A percentile compares a stretch with the other conserved stretches of the same genome.
phyloP scores from a whole-genome alignment of 2,113 vertebrate species.

The Psittacula cyanocephala region DNA sequence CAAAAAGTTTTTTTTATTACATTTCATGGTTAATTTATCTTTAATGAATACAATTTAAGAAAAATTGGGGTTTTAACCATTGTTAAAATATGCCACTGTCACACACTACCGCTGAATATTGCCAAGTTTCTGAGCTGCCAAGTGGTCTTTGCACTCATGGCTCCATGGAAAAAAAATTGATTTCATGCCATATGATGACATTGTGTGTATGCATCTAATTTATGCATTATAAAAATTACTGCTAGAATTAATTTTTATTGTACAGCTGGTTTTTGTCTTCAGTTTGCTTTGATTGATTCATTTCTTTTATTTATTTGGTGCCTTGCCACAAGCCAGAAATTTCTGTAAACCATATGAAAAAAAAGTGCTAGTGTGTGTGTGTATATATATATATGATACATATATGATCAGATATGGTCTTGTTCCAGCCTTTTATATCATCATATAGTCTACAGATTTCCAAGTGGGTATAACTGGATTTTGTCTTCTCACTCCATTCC shows the following conservation, averaged over 20 bases:
- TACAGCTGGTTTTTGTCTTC: not conserved
- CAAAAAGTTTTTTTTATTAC: not conserved
- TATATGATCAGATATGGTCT: not conserved
- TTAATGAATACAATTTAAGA: not conserved
- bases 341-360: not conserved
- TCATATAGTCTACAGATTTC: not conserved
- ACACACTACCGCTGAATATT: not conserved
- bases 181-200: slow-evolving; percentile 31
- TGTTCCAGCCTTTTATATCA: not conserved
- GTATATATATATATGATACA: not conserved
- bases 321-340: not conserved
- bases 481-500: not conserved
- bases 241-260: slow-evolving; percentile 32
- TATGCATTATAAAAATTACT: not conserved
- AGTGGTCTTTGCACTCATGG: not conserved
- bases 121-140: slow-evolving; percentile 3
- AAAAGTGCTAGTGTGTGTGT: not conserved
- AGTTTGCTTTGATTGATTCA: slow-evolving; percentile 1
- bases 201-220: not conserved
- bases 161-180: not conserved
- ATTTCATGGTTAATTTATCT: slow-evolving; percentile 30
- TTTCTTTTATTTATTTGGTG: not conserved
- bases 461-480: not conserved
- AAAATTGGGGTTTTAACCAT: not conserved
- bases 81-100: not conserved